These are phyloP conservation scores for Drepanosiphum platanoidis DNA, from an alignment of 2,888 invertebrate genomes.

Conservation along the genomic window DNA sequence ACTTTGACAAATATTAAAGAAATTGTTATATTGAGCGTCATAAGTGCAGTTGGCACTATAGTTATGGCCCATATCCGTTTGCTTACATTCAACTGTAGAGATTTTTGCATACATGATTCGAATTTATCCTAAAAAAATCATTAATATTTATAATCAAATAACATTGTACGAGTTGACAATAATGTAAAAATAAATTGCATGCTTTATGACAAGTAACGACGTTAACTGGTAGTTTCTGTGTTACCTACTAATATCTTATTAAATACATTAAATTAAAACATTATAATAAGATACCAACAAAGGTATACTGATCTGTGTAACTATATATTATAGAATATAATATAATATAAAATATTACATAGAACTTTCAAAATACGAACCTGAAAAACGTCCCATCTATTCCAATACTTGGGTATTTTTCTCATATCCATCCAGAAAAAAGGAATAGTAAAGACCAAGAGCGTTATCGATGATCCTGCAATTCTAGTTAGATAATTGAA, in stretches of 20 bases:
- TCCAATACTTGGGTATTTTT: conserved; percentile 19
- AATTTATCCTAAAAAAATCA: conserved; percentile 31
- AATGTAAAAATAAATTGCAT: no score
- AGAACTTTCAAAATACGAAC: background rate
- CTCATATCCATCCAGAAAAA: conserved; percentile 32
- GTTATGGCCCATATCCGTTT: background rate
- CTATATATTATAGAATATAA: no score
- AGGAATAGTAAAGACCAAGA: conserved; percentile 12
- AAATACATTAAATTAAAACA: no score
- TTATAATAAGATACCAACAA: no score
- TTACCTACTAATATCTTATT: no score
- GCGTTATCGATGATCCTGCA: background rate
- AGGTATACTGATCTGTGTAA: no score
- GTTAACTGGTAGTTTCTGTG: no score
- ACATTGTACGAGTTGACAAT: background rate
- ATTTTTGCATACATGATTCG: conserved; percentile 32
- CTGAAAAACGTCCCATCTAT: conserved; percentile 22
- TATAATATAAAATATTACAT: no score
- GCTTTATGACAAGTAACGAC: no score
- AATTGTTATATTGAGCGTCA: conserved; percentile 9
- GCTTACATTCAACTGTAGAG: conserved; percentile 13
- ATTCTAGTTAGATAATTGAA: conserved; percentile 16
- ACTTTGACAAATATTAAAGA: conserved; percentile 7
- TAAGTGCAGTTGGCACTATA: conserved; percentile 14
- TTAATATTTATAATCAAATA: background rate